These are phyloP conservation scores for Lycaon pictus DNA, from an alignment of 2,113 vertebrate species.

Conservation along the genomic window DNA sequence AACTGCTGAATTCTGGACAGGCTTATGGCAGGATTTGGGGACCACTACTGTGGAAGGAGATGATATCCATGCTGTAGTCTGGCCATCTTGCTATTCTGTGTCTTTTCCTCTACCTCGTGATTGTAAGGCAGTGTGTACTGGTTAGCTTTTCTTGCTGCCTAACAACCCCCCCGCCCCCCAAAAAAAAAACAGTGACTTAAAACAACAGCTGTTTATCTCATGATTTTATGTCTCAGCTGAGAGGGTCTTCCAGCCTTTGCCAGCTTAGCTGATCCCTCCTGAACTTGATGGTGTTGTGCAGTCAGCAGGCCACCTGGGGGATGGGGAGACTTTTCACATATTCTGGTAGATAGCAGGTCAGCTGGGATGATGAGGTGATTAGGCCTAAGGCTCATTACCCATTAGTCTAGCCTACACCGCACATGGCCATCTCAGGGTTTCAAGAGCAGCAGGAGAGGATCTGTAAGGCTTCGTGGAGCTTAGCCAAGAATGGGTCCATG, in stretches of 20 bases:
- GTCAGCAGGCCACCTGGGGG: background rate
- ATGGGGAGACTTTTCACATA: background rate
- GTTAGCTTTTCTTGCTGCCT: constrained; percentile 27
- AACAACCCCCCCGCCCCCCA: background rate
- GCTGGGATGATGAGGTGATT: background rate
- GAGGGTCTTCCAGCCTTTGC: background rate
- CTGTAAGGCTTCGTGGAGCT: background rate
- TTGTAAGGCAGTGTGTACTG: background rate
- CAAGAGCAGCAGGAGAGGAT: background rate
- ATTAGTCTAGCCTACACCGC: background rate
- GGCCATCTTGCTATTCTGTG: background rate
- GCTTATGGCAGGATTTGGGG: background rate
- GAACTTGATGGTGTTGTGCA: background rate
- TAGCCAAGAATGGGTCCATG: background rate
- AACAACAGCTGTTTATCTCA: background rate
- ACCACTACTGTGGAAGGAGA: background rate
- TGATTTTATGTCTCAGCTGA: background rate
- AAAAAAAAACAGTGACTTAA: background rate
- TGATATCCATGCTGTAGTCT: background rate
- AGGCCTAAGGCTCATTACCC: background rate
- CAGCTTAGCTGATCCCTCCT: background rate
- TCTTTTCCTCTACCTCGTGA: background rate
- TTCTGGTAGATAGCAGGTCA: background rate
- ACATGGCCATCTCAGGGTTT: background rate
- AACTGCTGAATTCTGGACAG: background rate